phyloP scores from a whole-genome alignment of 2,888 invertebrate species.

The Argyresthia albistria region DNA sequence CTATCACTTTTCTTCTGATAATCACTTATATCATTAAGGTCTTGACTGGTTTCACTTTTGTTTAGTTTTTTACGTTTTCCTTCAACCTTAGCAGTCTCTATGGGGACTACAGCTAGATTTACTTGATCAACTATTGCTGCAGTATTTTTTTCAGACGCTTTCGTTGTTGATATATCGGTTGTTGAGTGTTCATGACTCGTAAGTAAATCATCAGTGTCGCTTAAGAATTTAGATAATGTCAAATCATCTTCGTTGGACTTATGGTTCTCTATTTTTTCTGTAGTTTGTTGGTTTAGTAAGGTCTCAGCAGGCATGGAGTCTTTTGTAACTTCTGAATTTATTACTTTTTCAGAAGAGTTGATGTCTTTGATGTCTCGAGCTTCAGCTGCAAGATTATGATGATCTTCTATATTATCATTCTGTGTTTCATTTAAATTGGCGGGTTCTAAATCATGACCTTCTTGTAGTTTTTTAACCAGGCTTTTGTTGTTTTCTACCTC shows the following conservation, averaged over 20 bases:
- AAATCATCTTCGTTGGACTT: conserved; percentile 19
- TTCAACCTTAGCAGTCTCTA: conserved; percentile 20
- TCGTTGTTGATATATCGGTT: conserved; percentile 9
- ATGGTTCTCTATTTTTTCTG: conserved; percentile 4
- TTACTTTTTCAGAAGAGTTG: no score
- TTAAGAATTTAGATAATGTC: conserved; percentile 25
- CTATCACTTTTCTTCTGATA: conserved; percentile 58
- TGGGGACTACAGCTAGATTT: conserved; percentile 52
- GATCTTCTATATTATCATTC: conserved; percentile 32
- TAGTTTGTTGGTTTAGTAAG: no score
- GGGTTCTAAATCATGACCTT: conserved; percentile 63
- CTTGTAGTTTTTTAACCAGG: conserved; percentile 72
- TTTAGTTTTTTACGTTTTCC: conserved; percentile 29
- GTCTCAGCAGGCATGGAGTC: no score
- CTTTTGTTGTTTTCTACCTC: conserved; percentile 75
- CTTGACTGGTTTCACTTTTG: conserved; percentile 42
- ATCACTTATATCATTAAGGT: conserved; percentile 59
- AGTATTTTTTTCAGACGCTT: neutral
- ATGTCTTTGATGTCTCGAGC: neutral
- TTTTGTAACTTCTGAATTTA: no score
- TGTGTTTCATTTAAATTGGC: conserved; percentile 52
- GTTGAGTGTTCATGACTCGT: conserved; percentile 13
- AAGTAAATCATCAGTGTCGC: conserved; percentile 56
- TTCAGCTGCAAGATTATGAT: neutral
- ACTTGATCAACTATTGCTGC: conserved; percentile 20